Conservation (phyloP, 2,797 vertebrate species). For the Psittacula echo region DNA sequence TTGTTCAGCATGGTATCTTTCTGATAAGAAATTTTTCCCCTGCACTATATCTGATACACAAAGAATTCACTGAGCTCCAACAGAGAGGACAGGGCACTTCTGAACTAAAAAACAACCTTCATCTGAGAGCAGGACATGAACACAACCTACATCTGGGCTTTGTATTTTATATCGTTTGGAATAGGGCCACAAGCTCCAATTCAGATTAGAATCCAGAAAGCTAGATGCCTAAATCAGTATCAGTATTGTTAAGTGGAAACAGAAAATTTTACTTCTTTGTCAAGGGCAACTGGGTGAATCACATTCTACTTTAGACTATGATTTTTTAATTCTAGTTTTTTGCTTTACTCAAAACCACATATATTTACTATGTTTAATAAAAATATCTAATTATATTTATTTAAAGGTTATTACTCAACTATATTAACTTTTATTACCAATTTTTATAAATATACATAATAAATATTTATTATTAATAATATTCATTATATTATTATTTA, state of each 20-base stretch:
- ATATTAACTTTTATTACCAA: not conserved
- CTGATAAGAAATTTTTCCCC: not conserved
- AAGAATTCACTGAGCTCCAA: not conserved
- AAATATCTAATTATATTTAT: not conserved
- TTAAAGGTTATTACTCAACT: not conserved
- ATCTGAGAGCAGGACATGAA: not conserved
- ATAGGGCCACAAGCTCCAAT: not conserved
- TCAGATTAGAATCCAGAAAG: not conserved
- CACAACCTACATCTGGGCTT: not conserved
- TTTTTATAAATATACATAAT: not conserved
- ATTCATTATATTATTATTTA: not conserved
- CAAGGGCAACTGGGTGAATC: not conserved
- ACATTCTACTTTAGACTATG: not conserved
- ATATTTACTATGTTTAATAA: not conserved
- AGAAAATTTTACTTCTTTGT: not conserved
- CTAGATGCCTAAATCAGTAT: not conserved
- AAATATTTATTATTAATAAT: too few relatives aligned
- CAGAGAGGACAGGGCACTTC: not conserved
- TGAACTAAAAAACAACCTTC: not conserved
- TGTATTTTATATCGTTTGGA: not conserved
- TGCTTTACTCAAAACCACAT: not conserved
- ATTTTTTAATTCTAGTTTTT: not conserved
- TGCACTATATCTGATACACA: rapidly evolving
- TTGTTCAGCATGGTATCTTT: not conserved
- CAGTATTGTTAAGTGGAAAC: rapidly evolving